These are phyloP conservation scores for Chrysina gloriosa DNA, from an alignment of 2,888 invertebrate genomes.

Conservation along the genomic window DNA sequence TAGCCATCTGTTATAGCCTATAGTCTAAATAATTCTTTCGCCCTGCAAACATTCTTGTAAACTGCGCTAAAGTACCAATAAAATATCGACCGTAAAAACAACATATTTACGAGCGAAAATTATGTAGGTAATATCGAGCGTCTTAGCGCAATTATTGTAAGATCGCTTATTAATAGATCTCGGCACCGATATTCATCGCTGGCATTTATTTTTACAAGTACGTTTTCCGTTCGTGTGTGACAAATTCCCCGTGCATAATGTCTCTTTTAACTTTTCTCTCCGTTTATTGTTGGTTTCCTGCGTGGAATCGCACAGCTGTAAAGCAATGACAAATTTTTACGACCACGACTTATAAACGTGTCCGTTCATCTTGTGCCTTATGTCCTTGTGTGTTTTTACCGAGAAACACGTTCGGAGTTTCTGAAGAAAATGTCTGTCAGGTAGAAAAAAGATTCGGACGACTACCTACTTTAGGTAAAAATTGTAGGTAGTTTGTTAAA, in stretches of 20 bases:
- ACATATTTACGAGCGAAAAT: constrained; percentile 2
- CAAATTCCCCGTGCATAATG: neutral
- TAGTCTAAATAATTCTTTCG: constrained; percentile 24
- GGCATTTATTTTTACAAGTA: neutral
- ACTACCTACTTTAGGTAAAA: neutral
- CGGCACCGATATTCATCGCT: neutral
- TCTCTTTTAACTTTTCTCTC: neutral
- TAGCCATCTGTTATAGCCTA: neutral
- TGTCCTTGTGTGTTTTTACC: neutral
- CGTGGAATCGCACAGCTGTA: neutral
- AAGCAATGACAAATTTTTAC: neutral
- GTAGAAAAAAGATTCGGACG: constrained; percentile 7
- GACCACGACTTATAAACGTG: neutral
- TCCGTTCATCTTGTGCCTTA: no score
- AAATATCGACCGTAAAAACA: constrained; percentile 1
- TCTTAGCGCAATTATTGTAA: neutral
- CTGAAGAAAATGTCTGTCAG: constrained; percentile 12
- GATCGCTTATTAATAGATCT: neutral
- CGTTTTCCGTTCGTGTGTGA: neutral
- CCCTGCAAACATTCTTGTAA: neutral
- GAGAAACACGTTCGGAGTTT: neutral
- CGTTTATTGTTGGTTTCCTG: neutral
- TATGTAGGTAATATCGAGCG: neutral
- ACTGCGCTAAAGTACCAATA: constrained; percentile 10
- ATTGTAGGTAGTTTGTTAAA: no score